A percentile compares a stretch with the other conserved stretches of the same genome.
These are phyloP conservation scores for Hippocampus zosterae DNA, from an alignment of 2,113 vertebrate species.

Conservation along the genomic window DNA sequence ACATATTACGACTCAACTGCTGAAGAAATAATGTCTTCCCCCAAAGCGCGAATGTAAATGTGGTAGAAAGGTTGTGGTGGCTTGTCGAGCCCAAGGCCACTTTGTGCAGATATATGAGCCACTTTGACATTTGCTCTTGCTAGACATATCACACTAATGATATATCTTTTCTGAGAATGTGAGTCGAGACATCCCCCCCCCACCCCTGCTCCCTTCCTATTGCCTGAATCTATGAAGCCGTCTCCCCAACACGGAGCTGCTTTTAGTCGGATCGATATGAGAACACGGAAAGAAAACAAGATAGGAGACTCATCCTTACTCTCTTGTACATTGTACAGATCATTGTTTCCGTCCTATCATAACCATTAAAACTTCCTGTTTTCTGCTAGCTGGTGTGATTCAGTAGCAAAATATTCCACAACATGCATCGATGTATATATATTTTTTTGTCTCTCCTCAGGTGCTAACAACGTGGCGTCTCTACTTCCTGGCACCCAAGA, in stretches of 20 bases:
- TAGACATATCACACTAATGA: slow-evolving; percentile 19
- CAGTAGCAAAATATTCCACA: slow-evolving; percentile 36
- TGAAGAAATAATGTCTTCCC: neutral
- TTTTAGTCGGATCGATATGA: slow-evolving; percentile 53
- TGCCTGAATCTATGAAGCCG: slow-evolving; percentile 22
- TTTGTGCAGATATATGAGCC: slow-evolving; percentile 20
- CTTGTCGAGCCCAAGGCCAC: slow-evolving; percentile 5
- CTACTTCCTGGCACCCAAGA: slow-evolving; percentile 76
- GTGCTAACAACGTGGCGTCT: slow-evolving; percentile 79
- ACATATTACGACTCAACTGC: neutral
- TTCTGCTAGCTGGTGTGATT: slow-evolving; percentile 19
- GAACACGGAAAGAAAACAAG: slow-evolving; percentile 24
- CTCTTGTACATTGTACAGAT: neutral
- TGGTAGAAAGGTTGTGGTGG: slow-evolving; percentile 4
- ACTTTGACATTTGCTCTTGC: slow-evolving; percentile 15
- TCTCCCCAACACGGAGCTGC: slow-evolving; percentile 23
- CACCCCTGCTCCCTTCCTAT: neutral
- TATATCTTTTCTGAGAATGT: slow-evolving; percentile 18
- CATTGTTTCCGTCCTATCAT: slow-evolving; percentile 28
- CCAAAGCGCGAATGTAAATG: neutral
- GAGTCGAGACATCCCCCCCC: slow-evolving; percentile 13
- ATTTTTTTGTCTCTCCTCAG: slow-evolving; percentile 21
- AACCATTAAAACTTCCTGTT: slow-evolving; percentile 46
- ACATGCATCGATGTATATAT: slow-evolving; percentile 20
- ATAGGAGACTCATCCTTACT: neutral